Evolutionary conservation across 2,113 vertebrate species (phyloP), one percentile per base, ranked within the genome.

Genomic region (Motacilla alba): DNA sequence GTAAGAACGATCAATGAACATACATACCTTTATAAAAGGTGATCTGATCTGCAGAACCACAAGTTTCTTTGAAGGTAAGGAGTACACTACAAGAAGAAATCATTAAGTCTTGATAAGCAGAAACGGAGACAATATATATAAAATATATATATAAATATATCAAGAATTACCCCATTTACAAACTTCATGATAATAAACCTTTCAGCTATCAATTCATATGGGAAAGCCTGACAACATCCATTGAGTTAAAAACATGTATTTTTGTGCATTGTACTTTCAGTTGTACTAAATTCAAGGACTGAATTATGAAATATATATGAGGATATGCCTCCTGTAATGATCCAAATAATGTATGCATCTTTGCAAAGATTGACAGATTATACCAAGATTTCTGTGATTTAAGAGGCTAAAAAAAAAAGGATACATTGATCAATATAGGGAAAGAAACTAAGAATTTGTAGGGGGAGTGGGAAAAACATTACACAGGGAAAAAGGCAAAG

Each of bases 41-140:
- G 99, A 98, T 87, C 99, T 98, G 95, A 99, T 98, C 95, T 99
- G 99, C 93, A 99, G 98, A 96, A 98, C 98, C 16, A 98, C 98
- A 84, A 99, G 90, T 63, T 98, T 98, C 93, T 97, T 97, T 62
- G 98, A 98, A 91, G 98, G 96, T 49, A 98, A 96, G 4, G 97
- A 97, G 89, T 99, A 99, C 44, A 99, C 99, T 99, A 94, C 43
- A 95, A 80, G 84, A 39, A 96, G 30, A 97, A 81, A 88, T 46
- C 86, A 87, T 39, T 10, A 52, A 52, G 39, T 63, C 60, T 88
- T 37, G 30, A 37, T 44, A 39, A 74, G 11, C 94, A 81, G 39
- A 74, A 94, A 86, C 69, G 28, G 73, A 59, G n/a, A 35, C 35
- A 35, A 35, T 35, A 35, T 35, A 35, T 35, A 35, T 35, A 35